Evolutionary conservation across 2,888 invertebrate genomes (phyloP).

Genomic region (Pseudoips prasinana): DNA sequence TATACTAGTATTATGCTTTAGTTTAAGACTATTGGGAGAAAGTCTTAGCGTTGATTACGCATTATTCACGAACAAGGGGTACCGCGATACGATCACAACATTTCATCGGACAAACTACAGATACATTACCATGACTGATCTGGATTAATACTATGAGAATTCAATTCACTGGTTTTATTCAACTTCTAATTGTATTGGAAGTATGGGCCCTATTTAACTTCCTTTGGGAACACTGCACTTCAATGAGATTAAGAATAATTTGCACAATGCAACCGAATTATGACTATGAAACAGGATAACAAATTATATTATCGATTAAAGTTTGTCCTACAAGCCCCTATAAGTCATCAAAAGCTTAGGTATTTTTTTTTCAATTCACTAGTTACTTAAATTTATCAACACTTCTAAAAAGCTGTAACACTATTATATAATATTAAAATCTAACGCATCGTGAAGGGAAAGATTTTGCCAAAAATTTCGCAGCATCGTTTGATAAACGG

Average conservation of each 20-base stretch:
- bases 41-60: constrained; percentile 38
- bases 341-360: constrained; percentile 11
- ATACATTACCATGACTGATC: constrained; percentile 3
- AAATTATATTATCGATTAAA: constrained; percentile 1
- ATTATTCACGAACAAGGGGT: constrained; percentile 28
- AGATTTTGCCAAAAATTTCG: constrained; percentile 20
- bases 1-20: constrained; percentile 48
- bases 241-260: no score
- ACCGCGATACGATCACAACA: constrained; percentile 19
- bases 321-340: constrained; percentile 9
- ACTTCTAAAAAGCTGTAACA: constrained; percentile 38
- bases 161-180: constrained; percentile 3
- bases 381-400: constrained; percentile 23
- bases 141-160: constrained; percentile 3
- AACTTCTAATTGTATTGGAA: no score
- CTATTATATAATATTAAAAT: constrained; percentile 28
- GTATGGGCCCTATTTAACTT: no score
- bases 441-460: constrained; percentile 35
- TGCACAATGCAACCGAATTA: no score
- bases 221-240: no score
- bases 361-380: constrained; percentile 1
- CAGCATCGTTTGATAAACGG: no score
- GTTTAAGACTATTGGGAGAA: constrained; percentile 39
- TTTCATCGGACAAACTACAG: constrained; percentile 14
- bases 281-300: no score